Base-by-base conservation (phyloP, 2,113 vertebrate genomes). In the Syrrhaptes paradoxus region DNA sequence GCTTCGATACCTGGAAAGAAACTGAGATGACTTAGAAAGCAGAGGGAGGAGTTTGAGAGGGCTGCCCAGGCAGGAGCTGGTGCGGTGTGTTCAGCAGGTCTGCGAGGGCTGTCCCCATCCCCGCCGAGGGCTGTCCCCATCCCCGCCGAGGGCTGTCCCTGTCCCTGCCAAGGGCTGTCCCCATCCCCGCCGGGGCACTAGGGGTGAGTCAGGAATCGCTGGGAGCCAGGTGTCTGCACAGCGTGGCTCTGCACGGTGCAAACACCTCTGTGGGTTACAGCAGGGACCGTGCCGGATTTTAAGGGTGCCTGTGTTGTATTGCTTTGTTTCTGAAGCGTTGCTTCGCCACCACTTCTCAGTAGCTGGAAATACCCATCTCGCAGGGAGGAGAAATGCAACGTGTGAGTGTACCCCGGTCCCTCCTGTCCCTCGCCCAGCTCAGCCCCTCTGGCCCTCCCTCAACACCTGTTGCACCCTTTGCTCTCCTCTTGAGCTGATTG, bases 331-430 rank as follows among this genome's bases (percentile, higher is more conserved):
- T 43, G 34, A 51, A 54, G 62, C 11, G 21, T 28, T 67, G 38
- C 36, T 43, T 67, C 55, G 20, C 25, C 49, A 11, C n/a, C 31
- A 31, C 36, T 46, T 57, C 77, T 52, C 34, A 22, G 63, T 16
- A 9, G 16, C 52, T 78, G 84, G 83, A 51, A 87, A 34, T 77
- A 13, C 4, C 32, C 48, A 8, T 9, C 17, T 13, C 5, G 14
- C 13, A 38, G 34, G 59, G 48, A 65, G 59, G 54, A 55, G 74
- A 31, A 28, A 28, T 10, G 15, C 0, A 3, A 6, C 12, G 25
- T 1, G 0, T 2, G 36, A 57, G 17, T 3, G 2, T 59, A 21
- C 2, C 13, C 51, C 2, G 3, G 58, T 11, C 29, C 48, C 5
- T 1, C 6, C 62, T 54, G 70, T 31, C 54, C 43, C 1, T 45